These are phyloP conservation scores for Sebastes vulpes DNA, from an alignment of 2,797 vertebrate species.

Conservation along the genomic window DNA sequence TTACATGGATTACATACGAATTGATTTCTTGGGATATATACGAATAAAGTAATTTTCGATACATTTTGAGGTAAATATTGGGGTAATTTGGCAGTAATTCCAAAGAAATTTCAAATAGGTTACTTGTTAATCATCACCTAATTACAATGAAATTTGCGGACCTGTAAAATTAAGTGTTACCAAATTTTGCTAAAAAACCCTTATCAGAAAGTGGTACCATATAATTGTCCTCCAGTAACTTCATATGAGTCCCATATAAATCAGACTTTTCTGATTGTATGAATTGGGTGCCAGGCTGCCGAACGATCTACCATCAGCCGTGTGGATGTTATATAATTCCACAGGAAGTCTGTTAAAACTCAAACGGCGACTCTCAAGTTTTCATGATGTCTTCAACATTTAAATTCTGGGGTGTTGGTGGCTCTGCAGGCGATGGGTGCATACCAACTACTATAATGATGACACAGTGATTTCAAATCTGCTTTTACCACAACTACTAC, in stretches of 20 bases:
- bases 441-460: neutral
- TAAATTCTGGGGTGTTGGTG: neutral
- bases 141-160: too few species aligned
- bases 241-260: neutral
- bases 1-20: fast-evolving
- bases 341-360: neutral
- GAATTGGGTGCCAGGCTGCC: neutral
- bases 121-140: too few species aligned
- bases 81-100: too few species aligned
- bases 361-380: neutral
- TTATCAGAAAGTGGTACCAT: neutral
- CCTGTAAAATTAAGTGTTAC: too few species aligned
- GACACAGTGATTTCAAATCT: neutral
- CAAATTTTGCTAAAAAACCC: neutral
- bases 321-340: neutral
- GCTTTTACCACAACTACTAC: neutral
- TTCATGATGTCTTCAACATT: neutral
- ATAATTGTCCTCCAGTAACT: neutral
- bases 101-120: too few species aligned
- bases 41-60: too few species aligned
- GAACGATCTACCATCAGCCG: neutral
- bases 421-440: neutral
- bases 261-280: neutral
- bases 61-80: too few species aligned
- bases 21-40: too few species aligned